Evolutionary conservation across 1,140 invertebrate genomes (phyloP).

Genomic region (Drosophila rhopaloa): DNA sequence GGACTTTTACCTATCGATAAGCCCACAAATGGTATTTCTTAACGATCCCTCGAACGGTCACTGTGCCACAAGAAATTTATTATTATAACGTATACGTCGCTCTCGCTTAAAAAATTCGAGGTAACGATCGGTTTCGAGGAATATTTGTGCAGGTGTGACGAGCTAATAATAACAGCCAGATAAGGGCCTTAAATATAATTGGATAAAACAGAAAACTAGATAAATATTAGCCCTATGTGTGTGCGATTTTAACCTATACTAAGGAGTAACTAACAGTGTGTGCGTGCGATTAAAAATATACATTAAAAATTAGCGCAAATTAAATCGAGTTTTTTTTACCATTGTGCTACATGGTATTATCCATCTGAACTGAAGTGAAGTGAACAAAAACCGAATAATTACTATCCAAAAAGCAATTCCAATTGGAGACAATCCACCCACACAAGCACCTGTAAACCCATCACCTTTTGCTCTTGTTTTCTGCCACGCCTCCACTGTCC

Average conservation of each 20-base stretch:
- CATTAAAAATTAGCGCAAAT: conserved; percentile 27
- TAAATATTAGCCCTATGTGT: conserved; percentile 7
- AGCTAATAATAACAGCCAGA: conserved; percentile 26
- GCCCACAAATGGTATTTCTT: neutral
- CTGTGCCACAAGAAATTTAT: conserved; percentile 7
- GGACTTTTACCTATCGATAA: neutral
- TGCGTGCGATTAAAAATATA: conserved; percentile 25
- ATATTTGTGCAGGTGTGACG: conserved; percentile 22
- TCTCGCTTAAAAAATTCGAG: conserved; percentile 28
- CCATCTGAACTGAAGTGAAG: neutral
- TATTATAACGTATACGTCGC: conserved; percentile 25
- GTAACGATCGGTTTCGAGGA: conserved; percentile 24
- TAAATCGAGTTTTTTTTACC: conserved; percentile 1
- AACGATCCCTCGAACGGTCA: neutral
- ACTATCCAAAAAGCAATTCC: conserved; percentile 10
- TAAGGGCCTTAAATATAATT: conserved; percentile 4
- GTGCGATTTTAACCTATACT: conserved; percentile 5
- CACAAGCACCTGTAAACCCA: conserved; percentile 35
- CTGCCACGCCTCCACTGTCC: conserved; percentile 6
- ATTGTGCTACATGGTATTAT: neutral
- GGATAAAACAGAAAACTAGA: conserved; percentile 14
- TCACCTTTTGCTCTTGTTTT: conserved; percentile 29
- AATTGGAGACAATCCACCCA: conserved; percentile 18
- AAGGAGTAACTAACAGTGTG: neutral
- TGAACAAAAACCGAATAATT: conserved; percentile 11